phyloP scores from a whole-genome alignment of 2,113 vertebrate species.

The Oophaga pumilio region DNA sequence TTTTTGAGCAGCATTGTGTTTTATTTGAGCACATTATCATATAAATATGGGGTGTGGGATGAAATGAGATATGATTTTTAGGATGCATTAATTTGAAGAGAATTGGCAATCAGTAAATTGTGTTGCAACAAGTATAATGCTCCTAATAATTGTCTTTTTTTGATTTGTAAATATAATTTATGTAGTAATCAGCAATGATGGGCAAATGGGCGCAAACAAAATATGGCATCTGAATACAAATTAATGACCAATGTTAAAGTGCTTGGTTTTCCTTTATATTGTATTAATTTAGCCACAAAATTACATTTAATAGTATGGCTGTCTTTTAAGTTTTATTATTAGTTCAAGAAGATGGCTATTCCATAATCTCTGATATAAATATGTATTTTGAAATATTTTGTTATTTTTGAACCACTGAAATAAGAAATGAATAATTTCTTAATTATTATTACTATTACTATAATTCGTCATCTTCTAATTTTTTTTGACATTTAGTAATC shows the following conservation, averaged over 20 bases:
- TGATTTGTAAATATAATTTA: constrained; percentile 21
- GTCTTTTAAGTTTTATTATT: too few relatives aligned
- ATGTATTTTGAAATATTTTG: too few relatives aligned
- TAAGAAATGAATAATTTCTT: too few relatives aligned
- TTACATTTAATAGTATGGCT: too few relatives aligned
- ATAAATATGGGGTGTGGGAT: constrained; percentile 20
- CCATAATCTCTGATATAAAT: too few relatives aligned
- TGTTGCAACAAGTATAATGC: neutral
- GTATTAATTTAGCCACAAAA: neutral
- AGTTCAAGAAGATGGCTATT: too few relatives aligned
- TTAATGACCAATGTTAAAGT: neutral
- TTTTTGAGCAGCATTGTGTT: neutral
- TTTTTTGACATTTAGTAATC: too few relatives aligned
- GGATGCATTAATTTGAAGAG: constrained; percentile 13
- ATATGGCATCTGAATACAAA: neutral
- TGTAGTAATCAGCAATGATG: constrained; percentile 14
- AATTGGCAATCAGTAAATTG: constrained; percentile 47
- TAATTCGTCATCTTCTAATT: too few relatives aligned
- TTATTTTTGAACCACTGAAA: too few relatives aligned
- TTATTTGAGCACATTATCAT: constrained; percentile 24
- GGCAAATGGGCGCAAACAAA: neutral
- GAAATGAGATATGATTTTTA: constrained; percentile 13
- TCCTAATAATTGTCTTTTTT: constrained; percentile 29
- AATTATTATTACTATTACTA: too few relatives aligned
- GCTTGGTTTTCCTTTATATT: neutral